Base-by-base conservation (phyloP, 2,113 vertebrate species). In the Neoarius graeffei region DNA sequence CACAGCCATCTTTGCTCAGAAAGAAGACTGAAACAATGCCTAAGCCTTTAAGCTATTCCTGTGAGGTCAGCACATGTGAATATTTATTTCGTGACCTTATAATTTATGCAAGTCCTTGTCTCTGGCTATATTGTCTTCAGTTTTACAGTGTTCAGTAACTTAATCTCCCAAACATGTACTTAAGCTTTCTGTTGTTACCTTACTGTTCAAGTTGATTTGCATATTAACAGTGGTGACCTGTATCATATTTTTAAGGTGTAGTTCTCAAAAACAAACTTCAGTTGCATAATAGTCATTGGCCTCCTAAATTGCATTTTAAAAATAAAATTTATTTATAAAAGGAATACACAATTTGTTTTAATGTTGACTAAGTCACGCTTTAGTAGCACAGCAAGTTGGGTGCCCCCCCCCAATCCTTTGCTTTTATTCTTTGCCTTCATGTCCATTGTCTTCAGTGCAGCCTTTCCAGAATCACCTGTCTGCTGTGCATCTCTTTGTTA, bases 321-420 rank as follows among this genome's bases (percentile, higher is more conserved):
- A 95, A 95, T 95, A 95, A 96, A 95, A 92, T 83, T 89, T 86
- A 91, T 84, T 89, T 88, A 92, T 88, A 86, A 89, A 92, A 92
- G n/a, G 57, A 87, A 77, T 80, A 25, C 60, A 19, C 5, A 54
- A 50, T 87, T 87, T 92, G 85, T 84, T 89, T 91, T 27, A 54
- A 42, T 82, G 87, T n/a, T 88, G 57, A 56, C 30, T 87, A 48
- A 87, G 88, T 91, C 59, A 59, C 0, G 2, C 71, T 60, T 81
- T 60, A 69, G 7, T 25, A 35, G 57, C 48, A 67, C 23, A 48
- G 52, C 20, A 60, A 56, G 19, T 54, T 62, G 1, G 5, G 14
- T 74, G 23, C 20, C 42, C 42, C 42, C 35, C 35, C 42, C 42
- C 15, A 57, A 48, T 1, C 48, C 23, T 48, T 64, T 23, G 74